These are phyloP conservation scores for Pachyramphus minor DNA, from an alignment of 2,113 vertebrate species.

Conservation along the genomic window DNA sequence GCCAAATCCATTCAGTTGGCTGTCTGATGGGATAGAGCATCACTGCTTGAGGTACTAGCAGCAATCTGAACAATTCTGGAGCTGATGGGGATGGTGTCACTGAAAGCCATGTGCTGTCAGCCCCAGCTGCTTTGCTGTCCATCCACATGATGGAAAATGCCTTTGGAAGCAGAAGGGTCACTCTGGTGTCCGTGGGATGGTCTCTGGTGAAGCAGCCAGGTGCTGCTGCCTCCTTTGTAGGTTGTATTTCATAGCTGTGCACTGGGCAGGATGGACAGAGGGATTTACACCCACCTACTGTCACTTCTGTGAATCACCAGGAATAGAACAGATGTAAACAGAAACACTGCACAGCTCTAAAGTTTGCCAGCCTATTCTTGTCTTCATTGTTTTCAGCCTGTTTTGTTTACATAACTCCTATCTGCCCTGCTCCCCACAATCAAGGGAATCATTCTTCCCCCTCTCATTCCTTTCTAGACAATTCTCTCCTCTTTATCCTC, in stretches of 20 bases:
- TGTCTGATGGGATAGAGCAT: background rate
- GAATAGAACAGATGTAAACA: background rate
- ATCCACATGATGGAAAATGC: rapidly evolving
- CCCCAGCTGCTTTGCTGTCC: background rate
- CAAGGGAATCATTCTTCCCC: background rate
- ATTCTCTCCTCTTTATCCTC: background rate
- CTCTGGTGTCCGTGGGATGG: background rate
- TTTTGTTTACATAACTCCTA: background rate
- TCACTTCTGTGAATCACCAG: background rate
- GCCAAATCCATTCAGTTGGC: background rate
- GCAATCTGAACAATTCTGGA: background rate
- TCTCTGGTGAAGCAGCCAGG: background rate
- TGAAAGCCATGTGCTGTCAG: rapidly evolving
- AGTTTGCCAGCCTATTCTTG: background rate
- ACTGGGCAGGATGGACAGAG: rapidly evolving
- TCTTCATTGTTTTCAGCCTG: background rate
- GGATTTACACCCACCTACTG: background rate
- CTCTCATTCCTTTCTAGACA: background rate
- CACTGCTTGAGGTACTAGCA: background rate
- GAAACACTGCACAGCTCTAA: background rate
- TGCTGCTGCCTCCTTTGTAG: rapidly evolving
- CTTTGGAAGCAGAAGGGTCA: background rate
- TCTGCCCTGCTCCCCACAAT: background rate
- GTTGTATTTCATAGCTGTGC: rapidly evolving
- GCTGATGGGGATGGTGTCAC: background rate